Evolutionary conservation across 2,797 vertebrate species (phyloP).

Genomic region (Hydrocynus forskahlii): DNA sequence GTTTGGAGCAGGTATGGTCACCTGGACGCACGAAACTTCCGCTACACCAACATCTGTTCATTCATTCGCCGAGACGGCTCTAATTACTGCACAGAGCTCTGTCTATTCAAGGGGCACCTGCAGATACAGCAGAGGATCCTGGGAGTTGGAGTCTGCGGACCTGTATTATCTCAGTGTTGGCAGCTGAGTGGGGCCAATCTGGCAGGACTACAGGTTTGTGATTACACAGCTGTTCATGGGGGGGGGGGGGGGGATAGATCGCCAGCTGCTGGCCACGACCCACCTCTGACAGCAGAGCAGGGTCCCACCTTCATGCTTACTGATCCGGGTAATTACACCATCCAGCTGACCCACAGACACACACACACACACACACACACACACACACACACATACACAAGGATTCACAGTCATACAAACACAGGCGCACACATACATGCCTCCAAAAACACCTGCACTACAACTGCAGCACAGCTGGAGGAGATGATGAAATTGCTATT

Average conservation of each 20-base stretch:
- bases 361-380: conserved; percentile 42
- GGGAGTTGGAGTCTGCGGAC: conserved; percentile 51
- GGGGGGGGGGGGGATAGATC: conserved; percentile 59
- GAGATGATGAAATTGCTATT: not conserved
- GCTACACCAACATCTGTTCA: conserved; percentile 24
- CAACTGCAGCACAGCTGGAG: not conserved
- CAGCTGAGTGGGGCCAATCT: conserved; percentile 55
- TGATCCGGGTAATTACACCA: conserved; percentile 78
- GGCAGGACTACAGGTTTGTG: conserved; percentile 54
- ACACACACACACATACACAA: conserved; percentile 51
- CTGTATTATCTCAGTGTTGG: conserved; percentile 36
- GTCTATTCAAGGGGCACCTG: conserved; percentile 48
- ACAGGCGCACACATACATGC: not conserved
- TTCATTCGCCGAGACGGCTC: not conserved
- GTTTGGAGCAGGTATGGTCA: not conserved
- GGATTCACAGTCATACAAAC: not conserved
- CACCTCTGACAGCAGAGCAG: conserved; percentile 73
- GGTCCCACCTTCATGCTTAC: conserved; percentile 74
- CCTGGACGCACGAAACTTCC: conserved; percentile 22
- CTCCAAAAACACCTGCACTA: conserved; percentile 44
- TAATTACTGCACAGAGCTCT: conserved; percentile 53
- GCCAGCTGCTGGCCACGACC: conserved; percentile 70
- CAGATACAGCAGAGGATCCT: conserved; percentile 49
- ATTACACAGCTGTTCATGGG: conserved; percentile 76
- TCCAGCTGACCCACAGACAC: conserved; percentile 65